These are phyloP conservation scores for Calephelis virginiensis DNA, from an alignment of 1,140 invertebrate genomes.

Conservation along the genomic window DNA sequence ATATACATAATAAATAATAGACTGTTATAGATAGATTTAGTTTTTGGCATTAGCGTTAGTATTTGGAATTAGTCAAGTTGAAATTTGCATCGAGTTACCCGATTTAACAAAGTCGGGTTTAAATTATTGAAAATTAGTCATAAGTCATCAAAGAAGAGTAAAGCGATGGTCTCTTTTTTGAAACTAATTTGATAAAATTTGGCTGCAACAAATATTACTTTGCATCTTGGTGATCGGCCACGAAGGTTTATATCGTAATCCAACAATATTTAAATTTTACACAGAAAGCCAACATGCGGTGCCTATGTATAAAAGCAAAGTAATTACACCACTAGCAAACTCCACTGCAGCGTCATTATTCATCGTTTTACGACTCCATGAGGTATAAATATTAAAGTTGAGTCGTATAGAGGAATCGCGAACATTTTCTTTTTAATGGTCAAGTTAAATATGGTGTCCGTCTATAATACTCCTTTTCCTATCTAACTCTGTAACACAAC, in stretches of 20 bases:
- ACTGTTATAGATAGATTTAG: no score
- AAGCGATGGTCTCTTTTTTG: no score
- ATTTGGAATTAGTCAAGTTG: no score
- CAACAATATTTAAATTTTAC: slow-evolving; percentile 60
- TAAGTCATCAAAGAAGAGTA: no score
- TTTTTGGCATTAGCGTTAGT: no score
- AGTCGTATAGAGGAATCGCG: slow-evolving; percentile 76
- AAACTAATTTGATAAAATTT: no score
- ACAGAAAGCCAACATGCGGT: slow-evolving; percentile 58
- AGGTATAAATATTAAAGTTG: slow-evolving; percentile 76
- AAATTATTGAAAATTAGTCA: no score
- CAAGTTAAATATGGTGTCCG: slow-evolving; percentile 70
- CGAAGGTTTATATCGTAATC: slow-evolving; percentile 51
- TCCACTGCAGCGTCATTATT: slow-evolving; percentile 75
- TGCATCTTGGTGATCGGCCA: slow-evolving; percentile 27
- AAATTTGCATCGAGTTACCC: no score
- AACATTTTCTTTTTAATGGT: slow-evolving; percentile 77
- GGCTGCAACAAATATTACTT: neutral
- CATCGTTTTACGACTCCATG: slow-evolving; percentile 75
- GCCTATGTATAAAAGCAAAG: slow-evolving; percentile 64
- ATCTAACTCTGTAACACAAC: slow-evolving; percentile 46
- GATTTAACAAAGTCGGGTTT: no score
- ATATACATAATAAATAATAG: no score
- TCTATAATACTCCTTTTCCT: slow-evolving; percentile 50
- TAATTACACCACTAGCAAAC: slow-evolving; percentile 74